Base-by-base conservation (phyloP, 2,113 vertebrate genomes). In the Hypanus sabinus region DNA sequence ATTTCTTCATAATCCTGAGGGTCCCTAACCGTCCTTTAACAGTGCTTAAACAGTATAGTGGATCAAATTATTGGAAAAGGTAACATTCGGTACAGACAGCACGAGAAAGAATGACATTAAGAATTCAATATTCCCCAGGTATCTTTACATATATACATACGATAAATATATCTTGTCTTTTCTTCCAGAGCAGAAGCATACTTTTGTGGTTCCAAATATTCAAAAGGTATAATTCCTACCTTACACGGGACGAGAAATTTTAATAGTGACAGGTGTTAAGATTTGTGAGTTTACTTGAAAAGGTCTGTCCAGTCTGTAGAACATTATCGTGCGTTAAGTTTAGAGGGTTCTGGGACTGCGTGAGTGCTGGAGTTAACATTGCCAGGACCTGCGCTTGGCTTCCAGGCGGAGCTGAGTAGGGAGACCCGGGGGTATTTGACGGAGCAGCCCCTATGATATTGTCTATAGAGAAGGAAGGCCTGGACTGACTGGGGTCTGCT, bases 391-490 rank as follows among this genome's bases (percentile, higher is more conserved):
- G 98, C 38, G 98, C 97, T 96, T 98, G 98, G 95, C 97, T 97
- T 94, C 97, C 96, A 62, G 98, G 95, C 94, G 98, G 98, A 24
- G 97, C 95, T 94, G 96, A 95, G 94, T 97, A 98, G 30, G 98
- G 97, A 0, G 98, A 96, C 57, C 95, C 96, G 94, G 96, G 97
- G 33, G 97, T 96, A 95, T 96, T 96, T 55, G 96, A 96, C 85
- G 97, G 97, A 27, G 95, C 96, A 96, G 95, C 88, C 94, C 96
- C 98, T 94, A 99, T 99, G 94, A 99, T 99, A 95, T 99, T 99
- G 98, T 99, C 98, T 97, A 99, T 99, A 93, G 98, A 99, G 96
- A 99, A 99, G 0, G 98, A 99, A 94, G 98, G 98, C 94, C 98
- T 97, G 93, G 95, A 96, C 77, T 97, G 96, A 12, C 96, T 94